Evolutionary conservation across 2,113 vertebrate genomes (phyloP), one percentile per base, ranked within the genome.

Genomic region (Dipodomys stephensi): DNA sequence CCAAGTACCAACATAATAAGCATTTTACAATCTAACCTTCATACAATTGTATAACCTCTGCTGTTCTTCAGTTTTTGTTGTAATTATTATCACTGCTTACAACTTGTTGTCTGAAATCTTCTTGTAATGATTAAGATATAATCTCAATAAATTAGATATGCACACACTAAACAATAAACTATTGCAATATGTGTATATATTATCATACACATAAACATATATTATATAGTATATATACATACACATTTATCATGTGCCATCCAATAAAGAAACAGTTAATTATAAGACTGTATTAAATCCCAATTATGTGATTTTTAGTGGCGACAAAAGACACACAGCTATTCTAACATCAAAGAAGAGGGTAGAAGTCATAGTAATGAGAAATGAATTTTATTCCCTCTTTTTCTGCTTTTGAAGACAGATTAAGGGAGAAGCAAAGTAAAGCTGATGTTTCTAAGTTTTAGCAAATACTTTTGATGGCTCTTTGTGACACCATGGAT

Each of bases 401-500:
- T 1, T 46, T 87, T 72, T 74, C 46, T 82, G 32, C 23, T 49
- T 68, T 28, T 28, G 46, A 86, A 76, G 68, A 39, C 35, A 92
- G 27, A 18, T 32, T 39, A 80, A 76, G 6, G 20, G 35, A 57
- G 27, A 73, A 88, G 15, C 68, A 79, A 69, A 67, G 6, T 78
- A 77, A 73, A 6, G 19, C 6, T 93, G 46, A 88, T 39, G 64
- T 79, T 78, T 94, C 53, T 84, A 6, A 74, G 53, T 30, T 62
- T 83, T 27, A 80, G 11, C 30, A 28, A 87, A 7, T 25, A 22
- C 68, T 80, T 83, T 39, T 46, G 62, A 68, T 5, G 10, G 27
- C 25, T 46, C 22, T 67, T 19, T 46, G 30, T 65, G 28, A 80
- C 94, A 94, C 27, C 25, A 22, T 67, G 27, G 28, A n/a, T 64